A percentile compares a stretch with the other conserved stretches of the same genome.
Conservation (phyloP, 1,140 invertebrate species). For the Bombus ignitus region DNA sequence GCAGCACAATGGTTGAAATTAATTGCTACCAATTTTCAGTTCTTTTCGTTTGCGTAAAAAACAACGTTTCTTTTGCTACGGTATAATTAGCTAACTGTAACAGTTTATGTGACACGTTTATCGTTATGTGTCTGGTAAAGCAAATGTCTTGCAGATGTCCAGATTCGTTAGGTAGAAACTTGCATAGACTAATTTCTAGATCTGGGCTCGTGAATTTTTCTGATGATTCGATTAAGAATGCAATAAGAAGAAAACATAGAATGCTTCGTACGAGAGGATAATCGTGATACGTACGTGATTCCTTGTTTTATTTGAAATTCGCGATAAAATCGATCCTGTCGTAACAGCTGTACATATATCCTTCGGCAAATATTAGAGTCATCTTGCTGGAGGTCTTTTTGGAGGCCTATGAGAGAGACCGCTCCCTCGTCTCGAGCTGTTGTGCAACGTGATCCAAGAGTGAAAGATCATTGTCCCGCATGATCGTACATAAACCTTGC, state of each 20-base stretch:
- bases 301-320: slow-evolving; percentile 14
- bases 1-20: background rate
- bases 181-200: too few species aligned
- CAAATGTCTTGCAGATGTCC: too few species aligned
- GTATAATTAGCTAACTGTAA: too few species aligned
- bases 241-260: too few species aligned
- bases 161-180: too few species aligned
- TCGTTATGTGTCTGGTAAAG: too few species aligned
- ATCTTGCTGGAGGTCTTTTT: slow-evolving; percentile 60
- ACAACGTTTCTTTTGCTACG: too few species aligned
- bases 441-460: slow-evolving; percentile 56
- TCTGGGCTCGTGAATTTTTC: too few species aligned
- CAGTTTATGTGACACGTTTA: too few species aligned
- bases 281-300: background rate
- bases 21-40: background rate
- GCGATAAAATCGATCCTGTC: slow-evolving; percentile 51
- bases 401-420: slow-evolving; percentile 49
- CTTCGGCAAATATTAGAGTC: slow-evolving; percentile 69
- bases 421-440: slow-evolving; percentile 59
- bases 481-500: slow-evolving; percentile 47
- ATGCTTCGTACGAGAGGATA: too few species aligned
- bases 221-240: too few species aligned
- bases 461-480: slow-evolving; percentile 72
- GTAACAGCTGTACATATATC: slow-evolving; percentile 34
- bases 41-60: background rate